phyloP scores from a whole-genome alignment of 2,113 vertebrate species.

The Ovis canadensis region DNA sequence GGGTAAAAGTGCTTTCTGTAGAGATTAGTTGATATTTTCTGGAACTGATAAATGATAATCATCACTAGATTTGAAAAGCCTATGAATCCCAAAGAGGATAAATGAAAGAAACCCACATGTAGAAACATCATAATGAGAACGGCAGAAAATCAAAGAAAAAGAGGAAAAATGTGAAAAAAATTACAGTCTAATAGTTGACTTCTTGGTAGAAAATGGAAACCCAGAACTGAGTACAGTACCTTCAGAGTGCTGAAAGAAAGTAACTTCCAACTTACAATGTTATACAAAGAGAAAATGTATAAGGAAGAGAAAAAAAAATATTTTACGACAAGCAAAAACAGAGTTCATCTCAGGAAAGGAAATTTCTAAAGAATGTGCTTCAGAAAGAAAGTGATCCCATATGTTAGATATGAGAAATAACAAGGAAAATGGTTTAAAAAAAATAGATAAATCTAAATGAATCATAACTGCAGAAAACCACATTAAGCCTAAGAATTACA shows the following conservation, averaged over 20 bases:
- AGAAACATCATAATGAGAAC: not conserved
- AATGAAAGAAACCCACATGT: not conserved
- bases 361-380: not conserved
- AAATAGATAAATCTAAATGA: not conserved
- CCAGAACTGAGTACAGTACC: not conserved
- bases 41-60: not conserved
- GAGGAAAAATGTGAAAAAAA: not conserved
- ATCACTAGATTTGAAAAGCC: not conserved
- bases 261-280: not conserved
- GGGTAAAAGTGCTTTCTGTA: not conserved
- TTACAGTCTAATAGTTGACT: not conserved
- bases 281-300: not conserved
- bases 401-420: not conserved
- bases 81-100: not conserved
- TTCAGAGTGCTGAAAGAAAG: not conserved
- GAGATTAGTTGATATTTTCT: not conserved
- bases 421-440: not conserved
- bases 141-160: not conserved
- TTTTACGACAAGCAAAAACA: not conserved
- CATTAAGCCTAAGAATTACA: not conserved
- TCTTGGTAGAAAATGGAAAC: not conserved
- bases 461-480: not conserved
- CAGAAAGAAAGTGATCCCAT: not conserved
- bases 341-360: not conserved
- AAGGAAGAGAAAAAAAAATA: not conserved